phyloP scores from a whole-genome alignment of 1,140 invertebrate species.

The Helicoverpa zea region DNA sequence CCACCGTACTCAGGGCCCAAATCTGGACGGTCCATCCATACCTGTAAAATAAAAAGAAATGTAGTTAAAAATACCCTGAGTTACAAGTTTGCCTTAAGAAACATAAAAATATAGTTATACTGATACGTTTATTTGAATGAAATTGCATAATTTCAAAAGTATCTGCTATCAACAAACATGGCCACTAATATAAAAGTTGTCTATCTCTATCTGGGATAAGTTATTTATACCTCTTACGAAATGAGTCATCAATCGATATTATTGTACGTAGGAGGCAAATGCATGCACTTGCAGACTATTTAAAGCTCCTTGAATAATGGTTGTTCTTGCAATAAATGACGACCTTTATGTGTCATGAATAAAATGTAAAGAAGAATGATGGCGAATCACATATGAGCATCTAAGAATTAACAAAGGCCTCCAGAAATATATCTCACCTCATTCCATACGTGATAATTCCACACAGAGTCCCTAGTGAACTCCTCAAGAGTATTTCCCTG shows the following conservation, averaged over 20 bases:
- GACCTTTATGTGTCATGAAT: conserved; percentile 5
- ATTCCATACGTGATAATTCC: conserved; percentile 99
- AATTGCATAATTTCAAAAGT: too few species aligned
- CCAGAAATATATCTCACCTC: conserved; percentile 90
- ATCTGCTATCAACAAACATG: not conserved
- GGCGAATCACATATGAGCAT: not conserved
- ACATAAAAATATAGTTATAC: too few species aligned
- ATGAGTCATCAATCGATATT: conserved; percentile 42
- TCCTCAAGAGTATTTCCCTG: conserved; percentile 93
- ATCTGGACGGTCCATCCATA: conserved; percentile 96
- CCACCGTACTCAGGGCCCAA: conserved; percentile 92
- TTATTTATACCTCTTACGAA: conserved; percentile 33
- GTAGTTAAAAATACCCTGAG: too few species aligned
- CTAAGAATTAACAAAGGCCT: not conserved
- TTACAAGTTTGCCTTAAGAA: too few species aligned
- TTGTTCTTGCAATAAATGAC: not conserved
- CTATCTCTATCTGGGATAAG: conserved; percentile 39
- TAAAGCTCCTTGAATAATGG: conserved; percentile 21
- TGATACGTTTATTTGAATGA: too few species aligned
- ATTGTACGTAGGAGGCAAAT: conserved; percentile 29
- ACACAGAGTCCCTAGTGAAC: conserved; percentile 94
- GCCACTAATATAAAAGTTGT: not conserved
- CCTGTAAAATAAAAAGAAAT: conserved; percentile 59
- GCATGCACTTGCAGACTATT: conserved; percentile 28
- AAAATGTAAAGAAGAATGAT: not conserved